Conservation (phyloP, 2,888 invertebrate genomes). For the Pasiphila rectangulata region DNA sequence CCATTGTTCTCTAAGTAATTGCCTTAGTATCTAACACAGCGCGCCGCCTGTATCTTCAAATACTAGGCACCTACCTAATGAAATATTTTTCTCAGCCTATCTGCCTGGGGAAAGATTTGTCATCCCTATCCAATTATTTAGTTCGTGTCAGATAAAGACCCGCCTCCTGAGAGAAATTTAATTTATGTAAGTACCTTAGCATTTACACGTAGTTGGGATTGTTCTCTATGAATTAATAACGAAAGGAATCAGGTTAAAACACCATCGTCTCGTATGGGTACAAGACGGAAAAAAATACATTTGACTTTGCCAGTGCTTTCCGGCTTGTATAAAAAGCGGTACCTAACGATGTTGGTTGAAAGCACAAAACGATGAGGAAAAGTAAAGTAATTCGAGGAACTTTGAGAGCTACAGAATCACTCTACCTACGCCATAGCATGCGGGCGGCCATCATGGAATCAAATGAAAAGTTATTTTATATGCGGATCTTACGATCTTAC, state of each 20-base stretch:
- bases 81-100: conserved; percentile 41
- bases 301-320: conserved; percentile 1
- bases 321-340: background rate
- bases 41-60: background rate
- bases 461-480: no score
- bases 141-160: conserved; percentile 62
- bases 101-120: conserved; percentile 50
- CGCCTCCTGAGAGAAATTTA: conserved; percentile 58
- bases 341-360: background rate
- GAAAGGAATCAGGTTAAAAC: conserved; percentile 30
- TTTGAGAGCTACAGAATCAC: background rate
- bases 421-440: no score
- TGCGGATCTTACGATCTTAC: no score
- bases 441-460: no score
- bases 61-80: conserved; percentile 16
- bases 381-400: background rate
- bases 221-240: conserved; percentile 43
- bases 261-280: no score
- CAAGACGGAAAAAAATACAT: conserved; percentile 15
- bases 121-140: conserved; percentile 68
- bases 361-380: background rate
- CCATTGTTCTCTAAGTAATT: no score
- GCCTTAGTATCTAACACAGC: no score
- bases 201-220: conserved; percentile 54
- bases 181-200: conserved; percentile 57